phyloP scores from a whole-genome alignment of 1,140 invertebrate species.

The Meloidogyne hapla region DNA sequence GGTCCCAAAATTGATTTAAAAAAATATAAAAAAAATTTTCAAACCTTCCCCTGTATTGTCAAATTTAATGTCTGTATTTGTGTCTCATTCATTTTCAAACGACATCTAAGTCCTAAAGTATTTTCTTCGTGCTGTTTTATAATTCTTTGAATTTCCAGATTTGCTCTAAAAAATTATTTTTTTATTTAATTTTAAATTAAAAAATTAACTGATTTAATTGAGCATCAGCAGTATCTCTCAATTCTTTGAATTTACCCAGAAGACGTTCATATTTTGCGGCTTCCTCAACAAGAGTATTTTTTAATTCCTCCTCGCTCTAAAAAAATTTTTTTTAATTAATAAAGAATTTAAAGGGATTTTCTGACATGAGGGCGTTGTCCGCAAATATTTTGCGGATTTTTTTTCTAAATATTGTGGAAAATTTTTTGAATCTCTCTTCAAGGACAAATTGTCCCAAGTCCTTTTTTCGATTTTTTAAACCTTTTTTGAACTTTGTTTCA shows the following conservation, averaged over 20 bases:
- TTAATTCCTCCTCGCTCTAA: slow-evolving; percentile 38
- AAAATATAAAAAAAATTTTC: neutral
- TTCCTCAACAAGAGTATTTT: slow-evolving; percentile 36
- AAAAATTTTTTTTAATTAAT: slow-evolving; percentile 33
- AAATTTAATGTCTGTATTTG: slow-evolving; percentile 34
- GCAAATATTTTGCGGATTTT: too few species aligned
- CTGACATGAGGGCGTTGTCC: too few species aligned
- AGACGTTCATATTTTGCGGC: slow-evolving; percentile 33
- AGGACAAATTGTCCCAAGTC: too few species aligned
- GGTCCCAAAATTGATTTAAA: neutral
- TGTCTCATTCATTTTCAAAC: slow-evolving; percentile 38
- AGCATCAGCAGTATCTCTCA: slow-evolving; percentile 20
- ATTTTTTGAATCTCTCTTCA: too few species aligned
- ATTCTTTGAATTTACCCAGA: slow-evolving; percentile 20
- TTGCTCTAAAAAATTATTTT: slow-evolving; percentile 36
- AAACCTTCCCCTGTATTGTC: slow-evolving; percentile 37
- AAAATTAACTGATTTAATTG: slow-evolving; percentile 29
- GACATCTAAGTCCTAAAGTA: slow-evolving; percentile 34
- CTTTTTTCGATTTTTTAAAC: too few species aligned
- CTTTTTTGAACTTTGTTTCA: too few species aligned
- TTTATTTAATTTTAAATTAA: neutral
- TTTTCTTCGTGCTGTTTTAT: slow-evolving; percentile 41
- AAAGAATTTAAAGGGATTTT: too few species aligned
- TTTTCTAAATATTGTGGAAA: too few species aligned
- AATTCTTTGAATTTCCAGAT: slow-evolving; percentile 34